A percentile compares a stretch with the other conserved stretches of the same genome.
Evolutionary conservation across 92 coral and sea anemone genomes (phyloP).

Genomic region (Zoanthus solanderi): DNA sequence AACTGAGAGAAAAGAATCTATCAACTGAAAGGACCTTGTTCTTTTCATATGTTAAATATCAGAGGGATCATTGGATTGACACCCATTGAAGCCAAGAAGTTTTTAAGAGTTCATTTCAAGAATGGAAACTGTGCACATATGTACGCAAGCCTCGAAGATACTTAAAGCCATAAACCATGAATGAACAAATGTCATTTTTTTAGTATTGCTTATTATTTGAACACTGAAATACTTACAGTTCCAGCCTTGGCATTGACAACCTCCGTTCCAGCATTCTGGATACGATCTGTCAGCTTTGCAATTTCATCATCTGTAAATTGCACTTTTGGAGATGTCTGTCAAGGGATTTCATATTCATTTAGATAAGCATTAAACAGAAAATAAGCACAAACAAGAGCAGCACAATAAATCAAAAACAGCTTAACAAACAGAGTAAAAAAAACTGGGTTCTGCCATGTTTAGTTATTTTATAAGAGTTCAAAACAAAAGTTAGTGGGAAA

Average conservation of each 20-base stretch:
- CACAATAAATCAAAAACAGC: not conserved
- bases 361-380: not conserved
- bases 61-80: too few relatives aligned
- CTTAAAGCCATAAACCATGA: too few relatives aligned
- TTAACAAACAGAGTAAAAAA: not conserved
- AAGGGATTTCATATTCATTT: not conserved
- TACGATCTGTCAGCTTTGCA: conserved; percentile 90
- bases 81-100: too few relatives aligned
- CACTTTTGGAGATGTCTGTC: conserved; percentile 77
- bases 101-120: too few relatives aligned
- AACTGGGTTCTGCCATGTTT: not conserved
- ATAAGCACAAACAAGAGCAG: not conserved
- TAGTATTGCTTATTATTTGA: too few relatives aligned
- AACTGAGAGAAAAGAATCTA: too few relatives aligned
- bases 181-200: too few relatives aligned
- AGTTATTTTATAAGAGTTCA: not conserved
- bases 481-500: too few relatives aligned
- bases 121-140: too few relatives aligned
- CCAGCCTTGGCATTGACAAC: conserved; percentile 99
- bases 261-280: conserved; percentile 99
- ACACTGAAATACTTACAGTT: conserved; percentile 73
- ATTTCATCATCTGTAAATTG: conserved; percentile 84
- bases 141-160: too few relatives aligned
- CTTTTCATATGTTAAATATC: too few relatives aligned
- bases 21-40: too few relatives aligned